Conservation (phyloP, 2,888 invertebrate genomes). For the Drosophila fungiperda region DNA sequence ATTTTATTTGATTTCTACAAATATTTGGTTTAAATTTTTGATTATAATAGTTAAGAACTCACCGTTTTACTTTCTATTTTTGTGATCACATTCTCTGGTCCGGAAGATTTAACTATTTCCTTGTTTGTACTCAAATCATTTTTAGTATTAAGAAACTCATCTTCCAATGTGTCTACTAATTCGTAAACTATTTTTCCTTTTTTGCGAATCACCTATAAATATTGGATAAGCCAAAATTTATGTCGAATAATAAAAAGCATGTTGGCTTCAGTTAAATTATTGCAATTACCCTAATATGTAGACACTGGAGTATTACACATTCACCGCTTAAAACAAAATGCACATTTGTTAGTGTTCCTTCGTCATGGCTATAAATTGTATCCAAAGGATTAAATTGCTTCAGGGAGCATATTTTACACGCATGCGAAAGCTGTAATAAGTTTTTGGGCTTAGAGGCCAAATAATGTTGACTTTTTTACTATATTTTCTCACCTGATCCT, state of each 20-base stretch:
- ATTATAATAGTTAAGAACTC: not conserved
- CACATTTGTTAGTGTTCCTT: constrained; percentile 77
- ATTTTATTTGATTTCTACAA: not conserved
- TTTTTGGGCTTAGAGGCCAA: not conserved
- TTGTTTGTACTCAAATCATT: not conserved
- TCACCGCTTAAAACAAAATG: constrained; percentile 84
- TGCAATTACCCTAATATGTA: constrained; percentile 76
- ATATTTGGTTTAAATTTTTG: not conserved
- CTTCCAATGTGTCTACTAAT: constrained; percentile 8
- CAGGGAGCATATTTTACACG: constrained; percentile 73
- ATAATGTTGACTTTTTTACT: not conserved
- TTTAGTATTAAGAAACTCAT: not conserved
- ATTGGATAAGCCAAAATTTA: not conserved
- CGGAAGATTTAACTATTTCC: not conserved
- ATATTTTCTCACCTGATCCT: constrained; percentile 69
- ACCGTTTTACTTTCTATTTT: constrained; percentile 10
- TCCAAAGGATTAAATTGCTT: constrained; percentile 82
- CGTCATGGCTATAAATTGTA: constrained; percentile 81
- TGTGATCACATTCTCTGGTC: no score
- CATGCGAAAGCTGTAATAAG: constrained; percentile 60
- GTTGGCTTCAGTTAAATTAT: not conserved
- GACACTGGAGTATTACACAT: constrained; percentile 83
- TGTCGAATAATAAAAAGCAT: not conserved
- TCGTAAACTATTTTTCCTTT: constrained; percentile 37
- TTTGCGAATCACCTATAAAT: constrained; percentile 28